A percentile compares a stretch with the other conserved stretches of the same genome.
Evolutionary conservation across 2,113 vertebrate species (phyloP).

Genomic region (Actenoides lindsayi): DNA sequence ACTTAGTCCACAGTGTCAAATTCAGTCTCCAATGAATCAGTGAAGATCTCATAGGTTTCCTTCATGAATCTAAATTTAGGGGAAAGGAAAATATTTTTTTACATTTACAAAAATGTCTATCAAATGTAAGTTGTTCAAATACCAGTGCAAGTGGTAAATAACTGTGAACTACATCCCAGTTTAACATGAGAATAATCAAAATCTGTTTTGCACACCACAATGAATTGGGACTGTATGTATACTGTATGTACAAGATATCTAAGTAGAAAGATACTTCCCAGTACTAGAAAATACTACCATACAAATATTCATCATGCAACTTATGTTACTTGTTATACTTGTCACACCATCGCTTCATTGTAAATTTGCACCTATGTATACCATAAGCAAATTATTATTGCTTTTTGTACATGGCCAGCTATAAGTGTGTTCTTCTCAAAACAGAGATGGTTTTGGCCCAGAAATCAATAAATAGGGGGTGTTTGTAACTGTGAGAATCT

Average conservation of each 20-base stretch:
- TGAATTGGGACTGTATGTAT: neutral
- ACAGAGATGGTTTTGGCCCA: neutral
- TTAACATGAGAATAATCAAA: neutral
- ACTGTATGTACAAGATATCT: neutral
- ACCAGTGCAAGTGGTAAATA: neutral
- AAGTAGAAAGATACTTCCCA: neutral
- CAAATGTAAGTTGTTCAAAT: neutral
- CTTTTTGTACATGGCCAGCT: neutral
- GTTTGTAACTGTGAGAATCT: neutral
- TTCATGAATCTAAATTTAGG: neutral
- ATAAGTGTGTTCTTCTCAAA: neutral
- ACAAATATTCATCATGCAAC: neutral
- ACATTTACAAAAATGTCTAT: neutral
- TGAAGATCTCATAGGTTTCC: neutral
- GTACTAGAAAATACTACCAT: neutral
- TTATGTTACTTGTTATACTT: neutral
- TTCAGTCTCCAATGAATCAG: neutral
- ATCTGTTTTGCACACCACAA: neutral
- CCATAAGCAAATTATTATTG: neutral
- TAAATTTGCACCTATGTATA: neutral
- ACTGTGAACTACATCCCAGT: neutral
- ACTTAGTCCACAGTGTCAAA: neutral
- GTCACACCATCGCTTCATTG: neutral
- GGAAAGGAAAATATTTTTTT: neutral
- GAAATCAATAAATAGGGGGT: neutral